A percentile compares a stretch with the other conserved stretches of the same genome.
Conservation (phyloP, 2,113 vertebrate genomes). For the Toxostoma redivivum region DNA sequence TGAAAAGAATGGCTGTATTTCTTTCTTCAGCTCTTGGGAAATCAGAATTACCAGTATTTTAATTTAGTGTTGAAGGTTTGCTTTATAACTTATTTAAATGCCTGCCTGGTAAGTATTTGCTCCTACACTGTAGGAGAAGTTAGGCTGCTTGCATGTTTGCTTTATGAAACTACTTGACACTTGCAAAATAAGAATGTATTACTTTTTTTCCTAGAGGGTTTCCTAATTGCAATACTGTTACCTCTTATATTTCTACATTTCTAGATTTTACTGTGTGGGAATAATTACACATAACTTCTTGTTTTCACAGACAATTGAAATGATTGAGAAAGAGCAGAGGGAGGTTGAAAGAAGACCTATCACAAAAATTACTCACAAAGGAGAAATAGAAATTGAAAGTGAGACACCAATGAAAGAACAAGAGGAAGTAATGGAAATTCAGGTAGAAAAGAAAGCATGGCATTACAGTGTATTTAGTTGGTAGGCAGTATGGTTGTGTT, state of each 20-base stretch:
- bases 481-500: background rate
- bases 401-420: conserved; percentile 89
- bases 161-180: background rate
- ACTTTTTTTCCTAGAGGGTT: background rate
- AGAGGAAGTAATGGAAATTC: conserved; percentile 81
- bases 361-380: conserved; percentile 98
- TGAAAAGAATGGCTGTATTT: background rate
- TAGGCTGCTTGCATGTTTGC: background rate
- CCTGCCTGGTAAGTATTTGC: background rate
- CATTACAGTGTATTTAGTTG: background rate
- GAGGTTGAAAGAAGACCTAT: conserved; percentile 95
- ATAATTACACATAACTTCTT: background rate
- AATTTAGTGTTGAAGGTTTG: background rate
- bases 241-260: background rate
- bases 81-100: background rate
- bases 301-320: conserved; percentile 91
- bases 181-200: background rate
- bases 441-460: conserved; percentile 65
- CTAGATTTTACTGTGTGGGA: background rate
- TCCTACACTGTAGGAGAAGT: background rate
- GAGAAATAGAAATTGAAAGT: conserved; percentile 98
- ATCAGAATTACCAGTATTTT: background rate
- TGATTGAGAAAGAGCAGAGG: conserved; percentile 98
- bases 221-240: background rate
- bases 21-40: background rate